These are phyloP conservation scores for Heliothis virescens DNA, from an alignment of 1,140 invertebrate genomes.

Conservation along the genomic window DNA sequence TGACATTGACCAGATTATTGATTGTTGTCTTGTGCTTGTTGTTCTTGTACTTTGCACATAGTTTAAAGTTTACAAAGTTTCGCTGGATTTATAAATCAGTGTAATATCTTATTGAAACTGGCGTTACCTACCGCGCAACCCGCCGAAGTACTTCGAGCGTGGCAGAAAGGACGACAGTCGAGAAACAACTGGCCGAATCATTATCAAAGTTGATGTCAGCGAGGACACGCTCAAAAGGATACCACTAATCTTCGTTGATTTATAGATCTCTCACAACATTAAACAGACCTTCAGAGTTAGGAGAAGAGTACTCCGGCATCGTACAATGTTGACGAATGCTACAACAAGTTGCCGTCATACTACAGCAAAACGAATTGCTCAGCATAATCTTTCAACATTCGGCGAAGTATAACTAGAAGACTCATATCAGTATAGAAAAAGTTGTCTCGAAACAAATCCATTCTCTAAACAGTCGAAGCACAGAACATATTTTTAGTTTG, in stretches of 20 bases:
- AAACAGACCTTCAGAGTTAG: constrained; percentile 93
- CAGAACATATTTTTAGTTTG: constrained; percentile 85
- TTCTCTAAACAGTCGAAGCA: constrained; percentile 86
- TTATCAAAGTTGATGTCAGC: constrained; percentile 73
- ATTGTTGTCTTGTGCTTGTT: no score
- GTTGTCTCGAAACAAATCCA: constrained; percentile 82
- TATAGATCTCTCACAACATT: constrained; percentile 94
- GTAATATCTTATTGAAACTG: constrained; percentile 54
- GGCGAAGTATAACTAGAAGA: constrained; percentile 87
- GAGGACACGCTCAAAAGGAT: constrained; percentile 78
- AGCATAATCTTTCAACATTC: constrained; percentile 88
- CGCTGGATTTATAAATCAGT: no score
- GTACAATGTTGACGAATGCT: constrained; percentile 91
- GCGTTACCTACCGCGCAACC: constrained; percentile 80
- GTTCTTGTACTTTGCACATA: no score
- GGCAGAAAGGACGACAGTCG: constrained; percentile 85
- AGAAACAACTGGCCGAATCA: constrained; percentile 78
- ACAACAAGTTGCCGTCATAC: constrained; percentile 88
- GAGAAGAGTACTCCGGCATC: constrained; percentile 97
- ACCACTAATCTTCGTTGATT: constrained; percentile 87
- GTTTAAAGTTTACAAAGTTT: background rate
- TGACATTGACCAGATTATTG: no score
- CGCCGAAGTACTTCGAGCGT: constrained; percentile 82
- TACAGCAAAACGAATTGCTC: constrained; percentile 86
- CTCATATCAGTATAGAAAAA: constrained; percentile 85